Conservation (phyloP, 2,888 invertebrate genomes). For the Dendrolimus houi region DNA sequence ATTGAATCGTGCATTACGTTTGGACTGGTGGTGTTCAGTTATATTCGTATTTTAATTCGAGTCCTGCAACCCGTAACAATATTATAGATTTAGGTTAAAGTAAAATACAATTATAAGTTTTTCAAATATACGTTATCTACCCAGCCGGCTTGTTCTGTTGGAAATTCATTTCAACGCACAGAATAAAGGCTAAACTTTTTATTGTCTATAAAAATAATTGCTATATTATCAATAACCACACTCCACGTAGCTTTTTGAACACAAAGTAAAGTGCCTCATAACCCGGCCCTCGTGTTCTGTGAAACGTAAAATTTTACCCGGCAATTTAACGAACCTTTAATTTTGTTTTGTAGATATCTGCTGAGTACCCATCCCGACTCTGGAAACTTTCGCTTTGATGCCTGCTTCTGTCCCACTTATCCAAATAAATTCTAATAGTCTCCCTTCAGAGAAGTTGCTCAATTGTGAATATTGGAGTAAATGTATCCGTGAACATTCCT, state of each 20-base stretch:
- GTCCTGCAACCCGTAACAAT: too few species aligned
- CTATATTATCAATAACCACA: not conserved
- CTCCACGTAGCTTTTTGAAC: not conserved
- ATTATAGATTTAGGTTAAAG: too few species aligned
- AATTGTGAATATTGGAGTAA: not conserved
- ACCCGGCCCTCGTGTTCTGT: not conserved
- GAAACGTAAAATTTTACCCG: slow-evolving; percentile 1
- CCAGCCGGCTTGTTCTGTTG: too few species aligned
- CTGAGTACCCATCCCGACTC: not conserved
- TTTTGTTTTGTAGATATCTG: slow-evolving; percentile 3
- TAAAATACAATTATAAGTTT: too few species aligned
- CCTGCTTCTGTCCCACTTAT: not conserved
- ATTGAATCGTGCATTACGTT: too few species aligned
- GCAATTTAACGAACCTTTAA: slow-evolving; percentile 10
- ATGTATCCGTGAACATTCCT: not conserved
- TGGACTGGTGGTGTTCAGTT: too few species aligned
- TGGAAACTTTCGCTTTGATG: not conserved
- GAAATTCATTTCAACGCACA: too few species aligned
- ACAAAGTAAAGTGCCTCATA: not conserved
- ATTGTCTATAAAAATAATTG: too few species aligned
- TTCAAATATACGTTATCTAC: too few species aligned
- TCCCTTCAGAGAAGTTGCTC: slow-evolving; percentile 5
- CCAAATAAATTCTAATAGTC: slow-evolving; percentile 7
- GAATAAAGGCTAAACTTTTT: too few species aligned
- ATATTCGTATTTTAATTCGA: too few species aligned